These are phyloP conservation scores for Apostichopus californicus DNA, from an alignment of 35 echinoderm and acorn worm genomes.

Conservation along the genomic window DNA sequence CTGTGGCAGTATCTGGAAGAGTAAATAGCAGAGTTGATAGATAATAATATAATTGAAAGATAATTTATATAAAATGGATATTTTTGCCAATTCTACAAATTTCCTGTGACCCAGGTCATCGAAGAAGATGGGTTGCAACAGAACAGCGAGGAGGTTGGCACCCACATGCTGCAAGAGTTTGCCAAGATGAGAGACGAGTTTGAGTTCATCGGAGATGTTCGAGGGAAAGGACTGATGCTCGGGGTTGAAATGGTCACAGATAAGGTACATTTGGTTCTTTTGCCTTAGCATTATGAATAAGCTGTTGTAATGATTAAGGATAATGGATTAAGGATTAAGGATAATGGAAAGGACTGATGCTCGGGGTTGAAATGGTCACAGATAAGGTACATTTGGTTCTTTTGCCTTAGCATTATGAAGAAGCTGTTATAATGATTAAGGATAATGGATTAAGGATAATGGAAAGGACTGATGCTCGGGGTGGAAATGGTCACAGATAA, in stretches of 20 bases:
- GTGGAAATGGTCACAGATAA: constrained; percentile 94
- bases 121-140: constrained; percentile 86
- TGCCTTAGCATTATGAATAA: too few relatives aligned
- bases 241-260: constrained; percentile 92
- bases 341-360: constrained; percentile 87
- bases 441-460: too few relatives aligned
- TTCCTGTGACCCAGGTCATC: constrained; percentile 61
- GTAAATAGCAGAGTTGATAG: too few relatives aligned
- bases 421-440: too few relatives aligned
- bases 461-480: constrained; percentile 96
- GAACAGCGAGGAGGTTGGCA: constrained; percentile 70
- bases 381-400: constrained; percentile 72
- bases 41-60: too few relatives aligned
- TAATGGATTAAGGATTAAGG: too few relatives aligned
- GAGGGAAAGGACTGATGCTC: constrained; percentile 97
- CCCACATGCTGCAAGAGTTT: constrained; percentile 84
- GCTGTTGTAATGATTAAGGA: too few relatives aligned
- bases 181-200: constrained; percentile 89
- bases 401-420: too few relatives aligned
- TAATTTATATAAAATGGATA: not conserved
- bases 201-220: constrained; percentile 90
- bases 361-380: constrained; percentile 89
- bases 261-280: constrained; percentile 61
- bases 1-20: too few relatives aligned
- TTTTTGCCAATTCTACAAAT: not conserved